phyloP scores from a whole-genome alignment of 2,797 vertebrate species.

The Eulemur rubriventer region DNA sequence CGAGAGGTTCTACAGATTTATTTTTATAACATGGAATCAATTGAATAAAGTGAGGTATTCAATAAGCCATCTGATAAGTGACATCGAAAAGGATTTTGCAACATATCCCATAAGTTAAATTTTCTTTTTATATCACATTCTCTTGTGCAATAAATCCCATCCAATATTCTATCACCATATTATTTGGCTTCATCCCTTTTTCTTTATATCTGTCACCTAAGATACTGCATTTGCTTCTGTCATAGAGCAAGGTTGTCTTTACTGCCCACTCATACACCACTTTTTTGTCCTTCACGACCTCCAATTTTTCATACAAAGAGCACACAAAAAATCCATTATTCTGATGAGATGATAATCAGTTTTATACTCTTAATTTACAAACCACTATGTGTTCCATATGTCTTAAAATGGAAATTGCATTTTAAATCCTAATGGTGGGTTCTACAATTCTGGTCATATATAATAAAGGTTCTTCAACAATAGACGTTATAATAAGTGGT shows the following conservation, averaged over 20 bases:
- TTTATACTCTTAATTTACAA: not conserved
- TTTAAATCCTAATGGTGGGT: not conserved
- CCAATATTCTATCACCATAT: not conserved
- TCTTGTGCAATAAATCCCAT: not conserved
- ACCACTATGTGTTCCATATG: not conserved
- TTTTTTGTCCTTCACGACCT: not conserved
- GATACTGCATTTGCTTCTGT: not conserved
- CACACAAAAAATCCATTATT: not conserved
- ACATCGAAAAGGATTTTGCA: not conserved
- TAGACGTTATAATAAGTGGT: not conserved
- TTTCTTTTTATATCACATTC: not conserved
- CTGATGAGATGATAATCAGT: not conserved
- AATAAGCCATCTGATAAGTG: not conserved
- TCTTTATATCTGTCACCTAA: conserved; percentile 3
- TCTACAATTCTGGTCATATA: not conserved
- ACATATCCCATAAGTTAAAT: not conserved
- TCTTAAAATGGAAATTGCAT: not conserved
- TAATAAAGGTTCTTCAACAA: not conserved
- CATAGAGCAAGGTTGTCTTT: not conserved
- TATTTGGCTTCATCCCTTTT: not conserved
- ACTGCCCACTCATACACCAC: not conserved
- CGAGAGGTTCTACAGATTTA: not conserved
- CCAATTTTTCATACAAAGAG: not conserved
- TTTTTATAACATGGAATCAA: not conserved
- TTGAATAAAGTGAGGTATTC: not conserved